Conservation (phyloP, 2,113 vertebrate species). For the Cyanistes caeruleus region DNA sequence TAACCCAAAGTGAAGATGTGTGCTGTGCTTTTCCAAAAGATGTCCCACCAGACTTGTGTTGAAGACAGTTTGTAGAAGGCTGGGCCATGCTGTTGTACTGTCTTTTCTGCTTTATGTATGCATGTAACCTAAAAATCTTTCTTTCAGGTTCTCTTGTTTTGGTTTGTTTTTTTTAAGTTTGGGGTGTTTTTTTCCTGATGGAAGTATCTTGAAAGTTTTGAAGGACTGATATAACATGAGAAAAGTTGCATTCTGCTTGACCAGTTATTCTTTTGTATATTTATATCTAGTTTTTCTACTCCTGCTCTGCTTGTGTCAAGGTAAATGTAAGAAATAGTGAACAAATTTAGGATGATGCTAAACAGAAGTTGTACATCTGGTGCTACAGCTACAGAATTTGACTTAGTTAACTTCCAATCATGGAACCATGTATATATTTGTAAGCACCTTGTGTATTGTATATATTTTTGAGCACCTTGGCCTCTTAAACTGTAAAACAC, state of each 20-base stretch:
- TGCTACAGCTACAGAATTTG: background rate
- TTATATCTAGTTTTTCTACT: background rate
- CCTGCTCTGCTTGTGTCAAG: background rate
- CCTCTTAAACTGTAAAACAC: background rate
- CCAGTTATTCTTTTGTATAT: background rate
- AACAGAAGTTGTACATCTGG: background rate
- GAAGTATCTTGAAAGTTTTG: background rate
- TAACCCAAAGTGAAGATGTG: background rate
- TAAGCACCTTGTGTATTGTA: no score
- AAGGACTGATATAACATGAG: background rate
- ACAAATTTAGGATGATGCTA: background rate
- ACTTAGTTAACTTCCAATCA: background rate
- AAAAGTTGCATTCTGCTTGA: background rate
- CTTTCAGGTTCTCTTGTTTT: background rate
- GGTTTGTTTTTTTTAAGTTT: background rate
- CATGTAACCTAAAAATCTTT: background rate
- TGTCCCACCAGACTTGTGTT: background rate
- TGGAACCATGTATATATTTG: background rate
- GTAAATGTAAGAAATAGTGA: background rate
- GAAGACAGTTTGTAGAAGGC: background rate
- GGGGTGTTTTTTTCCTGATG: background rate
- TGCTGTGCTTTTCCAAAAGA: background rate
- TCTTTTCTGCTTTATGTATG: background rate
- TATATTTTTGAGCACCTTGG: background rate
- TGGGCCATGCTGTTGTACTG: background rate